Percentiles rank a stretch among this genome's conserved stretches.
These are phyloP conservation scores for Megalops cyprinoides DNA, from an alignment of 2,797 vertebrate species.

Conservation along the genomic window DNA sequence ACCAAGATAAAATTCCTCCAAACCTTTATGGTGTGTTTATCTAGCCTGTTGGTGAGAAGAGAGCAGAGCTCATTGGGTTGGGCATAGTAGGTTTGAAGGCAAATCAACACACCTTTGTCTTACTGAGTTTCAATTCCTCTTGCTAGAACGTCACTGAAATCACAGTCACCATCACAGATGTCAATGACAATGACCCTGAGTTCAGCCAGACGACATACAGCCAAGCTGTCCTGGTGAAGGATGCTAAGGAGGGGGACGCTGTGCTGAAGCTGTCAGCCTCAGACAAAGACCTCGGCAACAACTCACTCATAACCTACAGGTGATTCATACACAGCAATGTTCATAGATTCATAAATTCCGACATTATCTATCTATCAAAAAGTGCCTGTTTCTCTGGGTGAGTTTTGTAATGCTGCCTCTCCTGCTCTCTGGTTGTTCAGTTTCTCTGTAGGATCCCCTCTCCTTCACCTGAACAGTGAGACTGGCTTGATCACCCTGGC, in stretches of 20 bases:
- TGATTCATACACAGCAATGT: no score
- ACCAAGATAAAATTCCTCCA: slow-evolving; percentile 14
- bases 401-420: not conserved
- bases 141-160: slow-evolving; percentile 71
- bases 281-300: slow-evolving; percentile 69
- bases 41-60: not conserved
- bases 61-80: not conserved
- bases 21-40: slow-evolving; percentile 7
- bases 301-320: slow-evolving; percentile 76
- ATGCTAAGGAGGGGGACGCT: slow-evolving; percentile 59
- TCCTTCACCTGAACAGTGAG: slow-evolving; percentile 61
- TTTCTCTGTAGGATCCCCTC: slow-evolving; percentile 57
- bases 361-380: not conserved
- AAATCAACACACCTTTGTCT: not conserved
- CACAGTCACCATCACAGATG: slow-evolving; percentile 65
- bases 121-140: not conserved
- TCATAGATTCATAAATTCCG: no score
- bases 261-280: slow-evolving; percentile 67
- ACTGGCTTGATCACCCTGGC: slow-evolving; percentile 72
- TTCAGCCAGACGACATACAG: slow-evolving; percentile 67
- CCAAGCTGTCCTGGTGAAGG: slow-evolving; percentile 58
- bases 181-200: slow-evolving; percentile 75
- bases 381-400: not conserved
- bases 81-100: not conserved
- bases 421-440: slow-evolving; percentile 50